Conservation (phyloP, 2,797 vertebrate species). For the Cottoperca gobio region DNA sequence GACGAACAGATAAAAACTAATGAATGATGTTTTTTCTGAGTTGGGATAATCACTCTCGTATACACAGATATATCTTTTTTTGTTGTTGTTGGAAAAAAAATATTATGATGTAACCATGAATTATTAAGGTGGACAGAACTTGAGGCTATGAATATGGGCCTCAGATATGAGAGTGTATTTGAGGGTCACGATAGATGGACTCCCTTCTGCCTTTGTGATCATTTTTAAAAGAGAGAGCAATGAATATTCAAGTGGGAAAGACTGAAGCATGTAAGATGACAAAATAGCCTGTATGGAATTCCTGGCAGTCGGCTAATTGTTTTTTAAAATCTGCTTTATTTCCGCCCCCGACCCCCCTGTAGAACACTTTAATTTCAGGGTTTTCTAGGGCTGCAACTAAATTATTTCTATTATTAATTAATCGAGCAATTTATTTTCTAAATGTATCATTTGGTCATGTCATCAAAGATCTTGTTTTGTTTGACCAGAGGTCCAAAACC, state of each 20-base stretch:
- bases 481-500: too few relatives aligned
- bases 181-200: slow-evolving; percentile 30
- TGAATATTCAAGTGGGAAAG: not conserved
- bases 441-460: too few relatives aligned
- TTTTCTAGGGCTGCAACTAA: not conserved
- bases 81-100: too few relatives aligned
- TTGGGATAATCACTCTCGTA: not conserved
- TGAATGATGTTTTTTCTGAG: too few relatives aligned
- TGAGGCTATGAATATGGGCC: slow-evolving; percentile 31
- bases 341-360: too few relatives aligned
- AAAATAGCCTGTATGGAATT: not conserved
- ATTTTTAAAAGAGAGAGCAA: not conserved
- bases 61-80: not conserved
- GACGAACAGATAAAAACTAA: not conserved
- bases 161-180: slow-evolving; percentile 17
- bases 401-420: not conserved
- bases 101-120: slow-evolving; percentile 18
- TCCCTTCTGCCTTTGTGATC: slow-evolving; percentile 9
- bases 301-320: not conserved
- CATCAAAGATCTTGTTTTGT: not conserved
- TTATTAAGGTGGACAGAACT: slow-evolving; percentile 19
- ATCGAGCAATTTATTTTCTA: too few relatives aligned
- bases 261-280: not conserved
- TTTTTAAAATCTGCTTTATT: not conserved
- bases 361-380: not conserved